phyloP scores from a whole-genome alignment of 2,888 invertebrate species.

The Caenorhabditis sp. region DNA sequence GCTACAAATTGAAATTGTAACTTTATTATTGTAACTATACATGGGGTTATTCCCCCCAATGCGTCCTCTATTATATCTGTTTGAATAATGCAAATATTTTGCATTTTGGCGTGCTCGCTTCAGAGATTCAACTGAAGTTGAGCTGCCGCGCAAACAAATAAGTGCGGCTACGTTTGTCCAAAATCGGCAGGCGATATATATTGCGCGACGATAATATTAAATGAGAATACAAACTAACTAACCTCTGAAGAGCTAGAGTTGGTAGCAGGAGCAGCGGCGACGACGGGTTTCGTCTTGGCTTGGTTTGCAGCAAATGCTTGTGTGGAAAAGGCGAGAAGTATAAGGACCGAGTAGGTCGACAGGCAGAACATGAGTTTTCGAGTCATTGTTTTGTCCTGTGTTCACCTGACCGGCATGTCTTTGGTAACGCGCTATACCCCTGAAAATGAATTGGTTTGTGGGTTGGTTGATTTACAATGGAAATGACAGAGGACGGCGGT shows the following conservation, averaged over 20 bases:
- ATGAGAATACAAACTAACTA: conserved; percentile 10
- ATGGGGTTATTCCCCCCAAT: conserved; percentile 6
- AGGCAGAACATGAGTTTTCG: conserved; percentile 51
- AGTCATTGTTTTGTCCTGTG: conserved; percentile 36
- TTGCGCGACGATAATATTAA: conserved; percentile 10
- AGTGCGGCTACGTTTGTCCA: conserved; percentile 33
- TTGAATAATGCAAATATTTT: conserved; percentile 64
- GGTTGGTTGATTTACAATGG: conserved; percentile 40
- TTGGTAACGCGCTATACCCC: conserved; percentile 53
- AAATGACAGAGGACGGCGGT: background rate
- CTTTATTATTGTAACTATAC: conserved; percentile 29
- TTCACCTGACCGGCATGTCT: conserved; percentile 61
- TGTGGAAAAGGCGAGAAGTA: conserved; percentile 52
- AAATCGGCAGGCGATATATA: conserved; percentile 25
- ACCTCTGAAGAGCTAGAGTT: conserved; percentile 31
- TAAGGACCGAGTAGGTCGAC: conserved; percentile 56
- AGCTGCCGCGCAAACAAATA: conserved; percentile 47
- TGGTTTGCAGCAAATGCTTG: conserved; percentile 60
- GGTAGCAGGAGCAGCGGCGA: background rate
- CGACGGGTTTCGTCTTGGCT: conserved; percentile 47
- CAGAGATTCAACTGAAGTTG: conserved; percentile 44
- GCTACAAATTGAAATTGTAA: conserved; percentile 51
- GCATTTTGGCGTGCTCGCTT: conserved; percentile 52
- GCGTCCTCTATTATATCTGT: conserved; percentile 45
- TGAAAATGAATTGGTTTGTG: conserved; percentile 18